A percentile compares a stretch with the other conserved stretches of the same genome.
Conservation (phyloP, 2,888 invertebrate genomes). For the Linnaemya tessellans region DNA sequence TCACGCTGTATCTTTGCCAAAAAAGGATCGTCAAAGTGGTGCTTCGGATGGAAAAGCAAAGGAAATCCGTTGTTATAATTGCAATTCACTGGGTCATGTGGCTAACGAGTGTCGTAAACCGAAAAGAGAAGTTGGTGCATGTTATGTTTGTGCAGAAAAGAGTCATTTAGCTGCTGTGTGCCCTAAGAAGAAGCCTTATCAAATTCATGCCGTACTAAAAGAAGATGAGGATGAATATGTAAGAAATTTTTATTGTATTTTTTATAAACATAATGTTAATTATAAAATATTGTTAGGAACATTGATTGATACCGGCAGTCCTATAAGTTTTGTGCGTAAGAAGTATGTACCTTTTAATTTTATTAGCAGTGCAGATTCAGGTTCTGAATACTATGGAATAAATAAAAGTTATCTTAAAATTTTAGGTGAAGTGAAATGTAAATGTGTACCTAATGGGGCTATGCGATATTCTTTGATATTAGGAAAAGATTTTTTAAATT, state of each 20-base stretch:
- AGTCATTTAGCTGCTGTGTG: slow-evolving; percentile 64
- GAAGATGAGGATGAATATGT: slow-evolving; percentile 62
- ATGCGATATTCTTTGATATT: slow-evolving; percentile 63
- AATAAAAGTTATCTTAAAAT: slow-evolving; percentile 50
- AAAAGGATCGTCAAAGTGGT: slow-evolving; percentile 10
- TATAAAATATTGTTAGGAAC: slow-evolving; percentile 61
- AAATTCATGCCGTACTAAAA: slow-evolving; percentile 42
- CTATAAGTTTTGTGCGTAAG: slow-evolving; percentile 53
- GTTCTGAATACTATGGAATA: slow-evolving; percentile 48
- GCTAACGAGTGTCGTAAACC: slow-evolving; percentile 62
- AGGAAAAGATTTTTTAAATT: too few relatives aligned
- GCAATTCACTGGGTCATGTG: slow-evolving; percentile 62
- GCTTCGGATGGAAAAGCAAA: slow-evolving; percentile 15
- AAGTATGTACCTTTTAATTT: slow-evolving; percentile 57
- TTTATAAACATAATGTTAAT: slow-evolving; percentile 59
- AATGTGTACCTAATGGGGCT: slow-evolving; percentile 61
- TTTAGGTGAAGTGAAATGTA: slow-evolving; percentile 53
- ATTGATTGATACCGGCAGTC: slow-evolving; percentile 69
- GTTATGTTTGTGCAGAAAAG: slow-evolving; percentile 62
- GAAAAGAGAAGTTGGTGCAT: slow-evolving; percentile 56
- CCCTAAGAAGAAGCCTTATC: slow-evolving; percentile 34
- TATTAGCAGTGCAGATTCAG: neutral
- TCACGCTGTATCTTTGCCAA: slow-evolving; percentile 36
- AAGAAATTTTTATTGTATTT: slow-evolving; percentile 65
- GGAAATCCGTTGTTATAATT: slow-evolving; percentile 62